Evolutionary conservation across 1,140 invertebrate species (phyloP).

Genomic region (Danaus plexippus): DNA sequence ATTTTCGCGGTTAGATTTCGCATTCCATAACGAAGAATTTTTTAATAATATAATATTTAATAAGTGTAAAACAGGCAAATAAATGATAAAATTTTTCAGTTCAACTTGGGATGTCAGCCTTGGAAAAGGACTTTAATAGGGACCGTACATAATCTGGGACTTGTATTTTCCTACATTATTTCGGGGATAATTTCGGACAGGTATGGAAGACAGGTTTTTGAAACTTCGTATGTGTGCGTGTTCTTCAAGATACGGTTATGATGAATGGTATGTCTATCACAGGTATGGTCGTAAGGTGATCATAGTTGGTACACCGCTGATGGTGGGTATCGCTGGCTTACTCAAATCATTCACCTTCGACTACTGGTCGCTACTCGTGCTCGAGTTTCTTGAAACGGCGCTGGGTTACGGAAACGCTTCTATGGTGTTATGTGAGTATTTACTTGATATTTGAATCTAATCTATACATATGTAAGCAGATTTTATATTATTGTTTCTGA

Average conservation of each 20-base stretch:
- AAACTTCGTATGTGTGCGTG: too few species aligned
- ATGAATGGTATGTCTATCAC: constrained; percentile 32
- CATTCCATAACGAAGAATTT: too few species aligned
- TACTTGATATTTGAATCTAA: not conserved
- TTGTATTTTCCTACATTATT: constrained; percentile 78
- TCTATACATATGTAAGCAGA: too few species aligned
- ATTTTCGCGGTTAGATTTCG: too few species aligned
- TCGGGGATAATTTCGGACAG: constrained; percentile 78
- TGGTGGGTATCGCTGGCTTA: constrained; percentile 67
- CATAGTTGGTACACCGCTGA: constrained; percentile 52
- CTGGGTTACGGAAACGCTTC: constrained; percentile 71
- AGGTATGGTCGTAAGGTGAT: constrained; percentile 70
- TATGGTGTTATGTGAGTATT: constrained; percentile 71
- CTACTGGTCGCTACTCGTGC: constrained; percentile 72
- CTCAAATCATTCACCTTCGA: constrained; percentile 73
- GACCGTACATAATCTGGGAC: constrained; percentile 79
- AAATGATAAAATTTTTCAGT: constrained; percentile 37
- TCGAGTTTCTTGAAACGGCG: constrained; percentile 73
- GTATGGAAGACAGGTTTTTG: constrained; percentile 20
- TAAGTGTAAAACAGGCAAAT: too few species aligned
- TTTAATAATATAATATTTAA: too few species aligned
- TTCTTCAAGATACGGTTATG: too few species aligned
- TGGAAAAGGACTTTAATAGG: constrained; percentile 81
- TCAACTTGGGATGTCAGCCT: constrained; percentile 67
- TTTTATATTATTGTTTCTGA: too few species aligned